Base-by-base conservation (phyloP, 2,113 vertebrate genomes). In the Mormyrus lacerda region DNA sequence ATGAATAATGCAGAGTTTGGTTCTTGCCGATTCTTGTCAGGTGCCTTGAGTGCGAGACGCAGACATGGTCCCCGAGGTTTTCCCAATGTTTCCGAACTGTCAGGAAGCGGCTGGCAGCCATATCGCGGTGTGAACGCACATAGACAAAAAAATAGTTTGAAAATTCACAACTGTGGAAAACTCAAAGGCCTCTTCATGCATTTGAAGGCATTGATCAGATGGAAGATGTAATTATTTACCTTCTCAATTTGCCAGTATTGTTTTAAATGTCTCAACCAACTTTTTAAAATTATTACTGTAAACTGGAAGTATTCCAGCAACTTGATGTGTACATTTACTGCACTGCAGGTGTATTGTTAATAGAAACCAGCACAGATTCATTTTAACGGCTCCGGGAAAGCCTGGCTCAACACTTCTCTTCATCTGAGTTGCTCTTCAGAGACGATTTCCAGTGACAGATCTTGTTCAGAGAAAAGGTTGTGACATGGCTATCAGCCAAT, bases 11-110 rank as follows among this genome's bases (percentile, higher is more conserved):
- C 50, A 51, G 13, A 27, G 48, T 19, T 53, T 19, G 24, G 27
- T 87, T 87, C 48, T 87, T 39, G n/a, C 85, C 27, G 85, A 87
- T 87, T 87, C 50, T 35, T 87, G 85, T 87, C 85, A 87, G 85
- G 85, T 87, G 85, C 85, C 85, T 42, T 35, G 85, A 87, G 31
- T 50, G 50, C 50, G 47, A 87, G 27, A 55, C 13, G 31, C 85
- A 87, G 85, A 87, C 47, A 53, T 3, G 31, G 48, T 87, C 85
- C 85, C 85, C 31, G 45, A 53, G 50, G 85, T 53, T 79, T 35
- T 87, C 50, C 85, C 85, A 9, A n/a, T 11, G 82, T 19, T 84
- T 84, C 44, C 35, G 21, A 84, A 24, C 44, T 47, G 85, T 87
- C 85, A 87, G 85, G 85, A 87, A 87, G 24, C 21, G n/a, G 31